A percentile compares a stretch with the other conserved stretches of the same genome.
Evolutionary conservation across 2,113 vertebrate species (phyloP).

Genomic region (Antechinus stuartii): DNA sequence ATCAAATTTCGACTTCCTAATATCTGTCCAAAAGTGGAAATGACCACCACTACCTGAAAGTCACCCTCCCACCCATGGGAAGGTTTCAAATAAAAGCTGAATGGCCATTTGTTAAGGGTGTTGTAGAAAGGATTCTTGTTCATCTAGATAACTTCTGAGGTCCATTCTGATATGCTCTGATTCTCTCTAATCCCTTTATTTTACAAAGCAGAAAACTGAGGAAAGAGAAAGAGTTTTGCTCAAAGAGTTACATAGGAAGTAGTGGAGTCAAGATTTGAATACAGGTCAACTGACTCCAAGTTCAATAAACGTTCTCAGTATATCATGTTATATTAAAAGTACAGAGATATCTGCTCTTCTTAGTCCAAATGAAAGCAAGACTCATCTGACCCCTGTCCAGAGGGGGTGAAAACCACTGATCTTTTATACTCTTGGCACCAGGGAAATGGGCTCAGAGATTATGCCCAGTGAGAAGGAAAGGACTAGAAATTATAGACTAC

Average conservation of each 20-base stretch:
- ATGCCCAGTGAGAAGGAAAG: neutral
- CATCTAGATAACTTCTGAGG: neutral
- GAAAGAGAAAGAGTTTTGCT: neutral
- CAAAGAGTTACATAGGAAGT: neutral
- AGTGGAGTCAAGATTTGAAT: neutral
- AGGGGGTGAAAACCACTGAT: neutral
- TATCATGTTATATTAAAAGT: neutral
- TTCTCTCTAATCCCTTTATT: no score
- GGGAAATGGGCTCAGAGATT: neutral
- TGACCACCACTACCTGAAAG: neutral
- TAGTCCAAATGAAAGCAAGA: neutral
- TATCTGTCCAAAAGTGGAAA: neutral
- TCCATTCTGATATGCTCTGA: neutral
- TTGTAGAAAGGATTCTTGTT: neutral
- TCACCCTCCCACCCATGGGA: neutral
- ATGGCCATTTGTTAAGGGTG: neutral
- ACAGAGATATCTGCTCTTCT: neutral
- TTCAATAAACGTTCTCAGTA: neutral
- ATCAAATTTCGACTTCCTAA: neutral
- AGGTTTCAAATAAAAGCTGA: neutral
- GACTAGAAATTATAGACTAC: neutral
- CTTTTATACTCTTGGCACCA: neutral
- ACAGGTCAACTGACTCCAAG: neutral
- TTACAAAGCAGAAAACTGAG: neutral
- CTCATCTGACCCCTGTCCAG: neutral